These are phyloP conservation scores for Elaeidobius kamerunicus DNA, from an alignment of 2,888 invertebrate species.

Conservation along the genomic window DNA sequence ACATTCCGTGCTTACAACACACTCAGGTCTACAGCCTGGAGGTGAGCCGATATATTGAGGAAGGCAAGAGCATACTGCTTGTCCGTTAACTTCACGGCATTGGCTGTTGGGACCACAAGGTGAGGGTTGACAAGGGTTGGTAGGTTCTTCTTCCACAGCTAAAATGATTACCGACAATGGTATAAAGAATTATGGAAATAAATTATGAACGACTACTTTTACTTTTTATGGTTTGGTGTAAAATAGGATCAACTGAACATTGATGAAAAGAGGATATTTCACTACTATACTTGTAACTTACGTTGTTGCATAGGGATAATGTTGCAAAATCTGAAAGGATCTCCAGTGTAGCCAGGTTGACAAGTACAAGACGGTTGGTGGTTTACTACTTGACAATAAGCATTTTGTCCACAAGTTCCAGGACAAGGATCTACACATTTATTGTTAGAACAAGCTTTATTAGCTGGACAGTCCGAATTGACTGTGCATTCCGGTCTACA, in stretches of 20 bases:
- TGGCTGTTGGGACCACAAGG: too few relatives aligned
- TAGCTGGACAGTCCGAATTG: conserved; percentile 47
- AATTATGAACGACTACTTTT: too few relatives aligned
- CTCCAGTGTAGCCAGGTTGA: conserved; percentile 61
- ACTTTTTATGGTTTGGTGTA: too few relatives aligned
- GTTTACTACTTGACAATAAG: conserved; percentile 53
- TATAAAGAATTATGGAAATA: background rate
- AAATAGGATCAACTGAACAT: background rate
- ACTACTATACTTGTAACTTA: conserved; percentile 33
- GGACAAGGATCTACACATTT: conserved; percentile 57
- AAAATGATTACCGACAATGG: conserved; percentile 48
- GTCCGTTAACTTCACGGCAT: too few relatives aligned
- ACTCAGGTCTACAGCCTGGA: too few relatives aligned
- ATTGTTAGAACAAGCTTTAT: conserved; percentile 53
- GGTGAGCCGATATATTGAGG: too few relatives aligned
- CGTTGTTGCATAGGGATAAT: conserved; percentile 34
- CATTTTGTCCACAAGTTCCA: conserved; percentile 53
- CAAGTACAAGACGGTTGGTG: conserved; percentile 63
- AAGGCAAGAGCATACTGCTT: too few relatives aligned
- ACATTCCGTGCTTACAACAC: too few relatives aligned
- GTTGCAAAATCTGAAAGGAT: conserved; percentile 58
- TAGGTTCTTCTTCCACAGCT: conserved; percentile 45
- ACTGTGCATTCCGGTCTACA: too few relatives aligned
- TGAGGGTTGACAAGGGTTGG: conserved; percentile 66
- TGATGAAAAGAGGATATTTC: background rate